phyloP scores from a whole-genome alignment of 2,113 vertebrate genomes.

The Cercocebus atys region DNA sequence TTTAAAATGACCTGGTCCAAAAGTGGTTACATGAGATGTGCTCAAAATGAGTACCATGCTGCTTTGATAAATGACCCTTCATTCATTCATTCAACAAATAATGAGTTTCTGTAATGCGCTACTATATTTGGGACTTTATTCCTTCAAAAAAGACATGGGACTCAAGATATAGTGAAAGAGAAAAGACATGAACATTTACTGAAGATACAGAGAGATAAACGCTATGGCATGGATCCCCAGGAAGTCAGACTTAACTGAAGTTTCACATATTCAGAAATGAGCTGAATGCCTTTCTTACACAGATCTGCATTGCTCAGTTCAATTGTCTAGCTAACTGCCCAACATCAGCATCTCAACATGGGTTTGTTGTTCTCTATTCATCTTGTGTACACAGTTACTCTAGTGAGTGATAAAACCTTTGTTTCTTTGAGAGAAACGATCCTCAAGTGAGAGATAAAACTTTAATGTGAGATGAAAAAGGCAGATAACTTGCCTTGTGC shows the following conservation, averaged over 20 bases:
- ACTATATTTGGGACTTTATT: neutral
- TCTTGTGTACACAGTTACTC: conserved; percentile 55
- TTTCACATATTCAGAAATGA: neutral
- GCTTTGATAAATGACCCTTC: neutral
- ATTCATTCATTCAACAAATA: neutral
- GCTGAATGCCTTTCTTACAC: neutral
- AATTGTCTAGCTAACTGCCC: neutral
- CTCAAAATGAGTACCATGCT: neutral
- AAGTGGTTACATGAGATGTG: neutral
- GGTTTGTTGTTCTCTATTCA: conserved; percentile 18
- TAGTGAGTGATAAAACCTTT: conserved; percentile 67
- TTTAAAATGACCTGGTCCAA: neutral
- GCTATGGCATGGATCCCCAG: neutral
- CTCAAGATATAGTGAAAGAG: neutral
- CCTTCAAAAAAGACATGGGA: neutral
- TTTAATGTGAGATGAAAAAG: conserved; percentile 53
- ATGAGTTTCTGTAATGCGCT: neutral
- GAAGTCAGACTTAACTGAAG: neutral
- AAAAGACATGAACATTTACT: neutral
- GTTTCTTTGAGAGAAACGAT: conserved; percentile 69
- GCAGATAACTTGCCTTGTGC: conserved; percentile 16
- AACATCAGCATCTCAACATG: neutral
- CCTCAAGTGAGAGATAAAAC: conserved; percentile 73
- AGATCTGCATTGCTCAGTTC: neutral
- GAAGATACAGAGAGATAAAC: neutral